Evolutionary conservation across 30 jellyfish, hydroid and myxozoan genomes (phyloP).

Genomic region (Mastigias papua): DNA sequence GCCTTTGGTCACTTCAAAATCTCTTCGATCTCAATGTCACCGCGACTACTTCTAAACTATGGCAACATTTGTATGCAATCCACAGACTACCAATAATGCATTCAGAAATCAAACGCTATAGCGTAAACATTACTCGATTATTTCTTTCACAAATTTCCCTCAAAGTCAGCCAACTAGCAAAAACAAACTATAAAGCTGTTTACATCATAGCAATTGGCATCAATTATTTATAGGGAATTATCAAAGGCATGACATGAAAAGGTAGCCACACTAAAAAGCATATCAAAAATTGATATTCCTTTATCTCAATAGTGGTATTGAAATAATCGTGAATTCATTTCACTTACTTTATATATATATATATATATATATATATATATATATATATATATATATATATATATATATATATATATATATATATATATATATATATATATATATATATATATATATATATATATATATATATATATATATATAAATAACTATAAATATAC

Average conservation of each 20-base stretch:
- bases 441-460: too few species aligned
- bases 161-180: not conserved
- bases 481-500: too few species aligned
- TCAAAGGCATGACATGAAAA: not conserved
- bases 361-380: too few species aligned
- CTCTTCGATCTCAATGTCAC: not conserved
- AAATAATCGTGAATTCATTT: too few species aligned
- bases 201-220: not conserved
- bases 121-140: not conserved
- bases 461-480: too few species aligned
- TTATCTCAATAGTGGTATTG: too few species aligned
- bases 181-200: not conserved
- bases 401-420: too few species aligned
- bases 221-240: not conserved
- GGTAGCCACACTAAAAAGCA: not conserved
- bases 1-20: not conserved
- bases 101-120: not conserved
- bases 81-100: not conserved
- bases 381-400: too few species aligned
- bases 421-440: too few species aligned
- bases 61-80: not conserved
- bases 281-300: too few species aligned
- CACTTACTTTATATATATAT: too few species aligned
- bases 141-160: not conserved
- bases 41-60: not conserved